These are phyloP conservation scores for Xiphophorus maculatus DNA, from an alignment of 2,113 vertebrate genomes.

Conservation along the genomic window DNA sequence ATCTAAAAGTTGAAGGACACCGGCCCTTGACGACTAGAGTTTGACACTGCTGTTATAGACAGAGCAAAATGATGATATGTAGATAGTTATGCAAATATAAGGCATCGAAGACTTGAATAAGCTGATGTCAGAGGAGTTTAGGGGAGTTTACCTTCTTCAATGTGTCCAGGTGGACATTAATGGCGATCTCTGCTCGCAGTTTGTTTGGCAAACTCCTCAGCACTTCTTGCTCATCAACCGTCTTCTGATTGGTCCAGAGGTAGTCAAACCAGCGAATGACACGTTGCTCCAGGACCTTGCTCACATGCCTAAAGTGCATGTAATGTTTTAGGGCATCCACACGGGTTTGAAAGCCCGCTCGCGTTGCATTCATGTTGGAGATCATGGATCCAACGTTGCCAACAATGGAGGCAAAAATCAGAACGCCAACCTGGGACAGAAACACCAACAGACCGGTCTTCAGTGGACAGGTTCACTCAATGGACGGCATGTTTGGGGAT, in stretches of 20 bases:
- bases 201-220: conserved; percentile 94
- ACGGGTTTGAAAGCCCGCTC: conserved; percentile 90
- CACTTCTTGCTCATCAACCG: conserved; percentile 89
- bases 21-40: too few relatives aligned
- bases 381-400: conserved; percentile 98
- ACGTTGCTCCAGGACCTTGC: conserved; percentile 91
- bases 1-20: too few relatives aligned
- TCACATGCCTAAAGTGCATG: conserved; percentile 96
- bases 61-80: neutral
- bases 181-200: conserved; percentile 94
- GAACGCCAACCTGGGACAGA: conserved; percentile 81
- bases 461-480: too few relatives aligned
- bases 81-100: neutral
- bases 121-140: neutral
- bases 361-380: conserved; percentile 95
- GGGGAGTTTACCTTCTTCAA: conserved; percentile 85
- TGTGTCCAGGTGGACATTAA: conserved; percentile 94
- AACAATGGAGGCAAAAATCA: conserved; percentile 98
- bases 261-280: conserved; percentile 98
- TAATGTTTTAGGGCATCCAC: conserved; percentile 93
- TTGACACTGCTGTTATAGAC: neutral
- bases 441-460: neutral
- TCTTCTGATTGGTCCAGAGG: conserved; percentile 95
- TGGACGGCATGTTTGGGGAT: neutral
- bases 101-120: neutral